These are phyloP conservation scores for Butorides virescens DNA, from an alignment of 2,113 vertebrate genomes.

Conservation along the genomic window DNA sequence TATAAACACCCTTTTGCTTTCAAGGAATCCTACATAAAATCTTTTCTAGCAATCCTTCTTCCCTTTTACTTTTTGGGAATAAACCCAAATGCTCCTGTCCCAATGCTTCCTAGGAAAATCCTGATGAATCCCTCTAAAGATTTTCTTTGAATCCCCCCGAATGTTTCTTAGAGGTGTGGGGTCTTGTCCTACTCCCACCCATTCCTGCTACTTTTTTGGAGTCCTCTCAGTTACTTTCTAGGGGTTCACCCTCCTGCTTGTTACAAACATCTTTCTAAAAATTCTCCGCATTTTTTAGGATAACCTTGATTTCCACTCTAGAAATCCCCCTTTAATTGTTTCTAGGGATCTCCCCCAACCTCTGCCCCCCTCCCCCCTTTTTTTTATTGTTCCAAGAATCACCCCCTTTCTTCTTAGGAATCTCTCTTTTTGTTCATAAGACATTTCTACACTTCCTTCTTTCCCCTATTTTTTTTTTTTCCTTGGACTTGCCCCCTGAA, in stretches of 20 bases:
- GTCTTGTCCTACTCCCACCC: no score
- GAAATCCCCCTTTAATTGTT: background rate
- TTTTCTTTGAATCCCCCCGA: background rate
- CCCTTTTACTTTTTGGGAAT: background rate
- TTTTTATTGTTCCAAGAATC: background rate
- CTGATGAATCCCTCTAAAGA: background rate
- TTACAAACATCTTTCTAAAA: background rate
- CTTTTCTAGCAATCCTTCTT: no score
- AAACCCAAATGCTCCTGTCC: background rate
- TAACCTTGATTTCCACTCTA: background rate
- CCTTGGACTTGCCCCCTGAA: background rate
- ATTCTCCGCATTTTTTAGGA: background rate
- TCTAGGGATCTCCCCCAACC: background rate
- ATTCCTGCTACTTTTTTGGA: background rate
- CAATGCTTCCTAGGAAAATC: background rate
- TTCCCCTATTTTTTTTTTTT: background rate
- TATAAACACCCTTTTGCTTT: background rate
- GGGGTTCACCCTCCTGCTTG: background rate
- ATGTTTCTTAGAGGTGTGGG: no score
- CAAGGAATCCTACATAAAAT: no score
- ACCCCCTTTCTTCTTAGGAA: background rate
- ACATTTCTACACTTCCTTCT: background rate
- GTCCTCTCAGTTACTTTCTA: background rate
- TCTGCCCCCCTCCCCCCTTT: background rate
- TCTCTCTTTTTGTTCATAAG: background rate